phyloP scores from a whole-genome alignment of 2,113 vertebrate species.

The Guaruba guarouba region DNA sequence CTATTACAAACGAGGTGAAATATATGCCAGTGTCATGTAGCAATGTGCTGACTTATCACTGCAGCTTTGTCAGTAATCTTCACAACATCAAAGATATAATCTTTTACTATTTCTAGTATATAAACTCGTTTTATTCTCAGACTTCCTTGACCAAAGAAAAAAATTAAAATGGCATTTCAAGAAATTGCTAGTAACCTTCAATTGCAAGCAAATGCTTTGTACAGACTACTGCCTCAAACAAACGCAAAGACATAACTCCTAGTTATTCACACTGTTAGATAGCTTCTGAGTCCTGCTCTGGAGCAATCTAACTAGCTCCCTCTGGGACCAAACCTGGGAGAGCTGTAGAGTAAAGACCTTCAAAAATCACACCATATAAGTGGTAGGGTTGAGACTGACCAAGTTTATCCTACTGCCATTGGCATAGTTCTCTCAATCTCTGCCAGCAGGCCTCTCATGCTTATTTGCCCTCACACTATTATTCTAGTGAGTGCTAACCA shows the following conservation, averaged over 20 bases:
- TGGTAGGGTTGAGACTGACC: neutral
- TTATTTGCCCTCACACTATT: neutral
- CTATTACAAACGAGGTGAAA: constrained; percentile 22
- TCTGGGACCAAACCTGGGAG: neutral
- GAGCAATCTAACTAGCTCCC: neutral
- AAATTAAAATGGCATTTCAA: neutral
- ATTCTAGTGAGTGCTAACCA: neutral
- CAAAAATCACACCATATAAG: neutral
- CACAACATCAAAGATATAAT: neutral
- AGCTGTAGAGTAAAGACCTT: neutral
- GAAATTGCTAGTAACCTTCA: neutral
- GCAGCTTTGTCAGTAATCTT: constrained; percentile 1
- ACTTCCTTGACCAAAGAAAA: neutral
- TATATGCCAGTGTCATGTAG: neutral
- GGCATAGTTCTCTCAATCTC: neutral
- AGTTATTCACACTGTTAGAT: neutral
- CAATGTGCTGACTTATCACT: neutral
- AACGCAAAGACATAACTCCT: neutral
- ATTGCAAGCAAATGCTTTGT: neutral
- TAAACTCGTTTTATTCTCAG: neutral
- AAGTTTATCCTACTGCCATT: neutral
- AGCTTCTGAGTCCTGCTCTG: neutral
- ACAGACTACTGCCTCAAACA: neutral
- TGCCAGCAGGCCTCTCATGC: neutral
- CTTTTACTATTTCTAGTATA: neutral